Evolutionary conservation across 2,888 invertebrate species (phyloP), one percentile per base, ranked within the genome.

Genomic region (Dryobota labecula): DNA sequence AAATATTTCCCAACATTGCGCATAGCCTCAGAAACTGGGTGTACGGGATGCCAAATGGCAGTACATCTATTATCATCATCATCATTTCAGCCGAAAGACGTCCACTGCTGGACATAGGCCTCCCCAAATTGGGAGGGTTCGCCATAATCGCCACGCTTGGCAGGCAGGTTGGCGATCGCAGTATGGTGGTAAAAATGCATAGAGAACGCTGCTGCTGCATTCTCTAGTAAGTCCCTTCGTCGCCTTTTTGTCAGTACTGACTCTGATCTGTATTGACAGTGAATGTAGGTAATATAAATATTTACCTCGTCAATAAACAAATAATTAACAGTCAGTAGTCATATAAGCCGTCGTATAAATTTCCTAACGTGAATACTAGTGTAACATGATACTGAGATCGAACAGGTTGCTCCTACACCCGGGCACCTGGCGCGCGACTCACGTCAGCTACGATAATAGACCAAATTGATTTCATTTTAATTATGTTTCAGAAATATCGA

Each of bases 301-400:
- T 94, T 94, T 33, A 95, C 93, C 90, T 93, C 88, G 84, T 90
- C 91, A 91, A 94, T 95, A 95, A 94, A 93, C 93, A 92, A 94
- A 94, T 95, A 93, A 95, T 94, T 93, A 94, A 91, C 92, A 92
- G 92, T 92, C 92, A 88, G 94, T 94, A 94, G 94, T 94, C 92
- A 94, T 91, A 90, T 89, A 95, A 95, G 94, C 91, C 91, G 93
- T 91, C 93, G 94, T 94, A 95, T 95, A 95, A 94, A 94, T 33
- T 33, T 33, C 93, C 94, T 94, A 95, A 95, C 94, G 94, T 94
- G 94, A 95, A 95, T 94, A 94, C 94, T 93, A 92, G 91, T 93
- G 95, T 94, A 95, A 95, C 89, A 78, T 89, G 94, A 95, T 91
- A 94, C 92, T 72, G 86, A 87, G 89, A 85, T 84, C 89, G 90